These are phyloP conservation scores for Polydrusus pterygomalis DNA, from an alignment of 2,888 invertebrate species.

Conservation along the genomic window DNA sequence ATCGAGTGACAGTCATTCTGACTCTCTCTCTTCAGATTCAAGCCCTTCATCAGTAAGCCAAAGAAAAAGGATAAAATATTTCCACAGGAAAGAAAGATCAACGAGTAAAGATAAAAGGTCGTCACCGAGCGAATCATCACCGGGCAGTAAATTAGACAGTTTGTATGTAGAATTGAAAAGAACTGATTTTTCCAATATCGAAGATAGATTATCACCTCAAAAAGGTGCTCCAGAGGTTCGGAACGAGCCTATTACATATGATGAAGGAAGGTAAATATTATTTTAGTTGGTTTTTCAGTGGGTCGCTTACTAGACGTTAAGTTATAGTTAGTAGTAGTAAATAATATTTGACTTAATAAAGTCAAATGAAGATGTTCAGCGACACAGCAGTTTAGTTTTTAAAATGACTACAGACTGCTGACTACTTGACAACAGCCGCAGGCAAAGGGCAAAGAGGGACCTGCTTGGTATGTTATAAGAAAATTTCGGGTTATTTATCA, in stretches of 20 bases:
- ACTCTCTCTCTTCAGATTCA: not conserved
- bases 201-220: slow-evolving; percentile 1
- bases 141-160: slow-evolving; percentile 3
- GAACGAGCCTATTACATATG: not conserved
- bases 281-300: not conserved
- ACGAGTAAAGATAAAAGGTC: not conserved
- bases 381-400: too few relatives aligned
- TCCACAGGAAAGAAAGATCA: not conserved
- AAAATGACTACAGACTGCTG: too few relatives aligned
- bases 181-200: not conserved
- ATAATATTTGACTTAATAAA: too few relatives aligned
- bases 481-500: too few relatives aligned
- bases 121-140: not conserved
- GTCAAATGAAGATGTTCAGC: too few relatives aligned
- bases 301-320: too few relatives aligned
- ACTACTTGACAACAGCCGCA: too few relatives aligned
- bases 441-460: too few relatives aligned
- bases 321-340: too few relatives aligned
- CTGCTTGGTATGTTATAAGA: too few relatives aligned
- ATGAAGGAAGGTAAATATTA: not conserved
- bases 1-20: not conserved
- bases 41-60: not conserved
- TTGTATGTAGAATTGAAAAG: not conserved
- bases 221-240: not conserved
- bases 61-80: slow-evolving; percentile 6